Percentiles rank a stretch among this genome's conserved stretches.
Conservation (phyloP, 2,888 invertebrate species). For the Pegoplata infirma region DNA sequence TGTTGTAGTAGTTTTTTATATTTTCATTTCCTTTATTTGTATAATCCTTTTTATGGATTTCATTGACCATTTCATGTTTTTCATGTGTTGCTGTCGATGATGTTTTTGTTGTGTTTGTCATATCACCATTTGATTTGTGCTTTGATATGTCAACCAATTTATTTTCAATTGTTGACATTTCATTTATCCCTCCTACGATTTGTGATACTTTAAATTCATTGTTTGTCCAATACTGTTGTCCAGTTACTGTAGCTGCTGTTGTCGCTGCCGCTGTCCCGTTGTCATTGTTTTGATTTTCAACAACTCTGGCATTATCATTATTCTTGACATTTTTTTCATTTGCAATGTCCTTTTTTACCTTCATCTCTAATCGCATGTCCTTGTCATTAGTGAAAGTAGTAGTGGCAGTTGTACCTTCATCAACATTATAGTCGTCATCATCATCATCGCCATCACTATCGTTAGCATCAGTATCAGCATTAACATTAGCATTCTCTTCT, state of each 20-base stretch:
- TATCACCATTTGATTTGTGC: conserved; percentile 26
- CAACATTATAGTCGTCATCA: conserved; percentile 15
- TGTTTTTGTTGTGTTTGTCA: conserved; percentile 14
- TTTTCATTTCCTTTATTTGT: conserved; percentile 47
- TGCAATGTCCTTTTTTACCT: conserved; percentile 26
- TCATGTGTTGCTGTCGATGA: not conserved
- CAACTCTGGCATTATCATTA: conserved; percentile 7
- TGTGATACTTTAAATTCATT: conserved; percentile 27
- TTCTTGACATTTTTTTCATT: conserved; percentile 10
- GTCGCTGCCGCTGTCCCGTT: conserved; percentile 10
- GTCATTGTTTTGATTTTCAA: conserved; percentile 22
- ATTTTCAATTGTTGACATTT: conserved; percentile 61
- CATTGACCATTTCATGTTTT: conserved; percentile 23
- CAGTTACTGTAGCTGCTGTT: conserved; percentile 9
- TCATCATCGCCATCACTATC: conserved; percentile 16
- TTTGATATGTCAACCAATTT: conserved; percentile 52
- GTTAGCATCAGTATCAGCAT: not conserved
- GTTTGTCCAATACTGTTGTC: not conserved
- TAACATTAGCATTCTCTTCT: conserved; percentile 31
- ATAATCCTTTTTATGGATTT: conserved; percentile 35
- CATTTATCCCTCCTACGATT: conserved; percentile 35
- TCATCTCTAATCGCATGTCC: conserved; percentile 35
- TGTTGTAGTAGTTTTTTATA: conserved; percentile 9
- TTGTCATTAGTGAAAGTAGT: not conserved
- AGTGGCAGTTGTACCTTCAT: conserved; percentile 22